phyloP scores from a whole-genome alignment of 1,140 invertebrate genomes.

The Periplaneta americana region DNA sequence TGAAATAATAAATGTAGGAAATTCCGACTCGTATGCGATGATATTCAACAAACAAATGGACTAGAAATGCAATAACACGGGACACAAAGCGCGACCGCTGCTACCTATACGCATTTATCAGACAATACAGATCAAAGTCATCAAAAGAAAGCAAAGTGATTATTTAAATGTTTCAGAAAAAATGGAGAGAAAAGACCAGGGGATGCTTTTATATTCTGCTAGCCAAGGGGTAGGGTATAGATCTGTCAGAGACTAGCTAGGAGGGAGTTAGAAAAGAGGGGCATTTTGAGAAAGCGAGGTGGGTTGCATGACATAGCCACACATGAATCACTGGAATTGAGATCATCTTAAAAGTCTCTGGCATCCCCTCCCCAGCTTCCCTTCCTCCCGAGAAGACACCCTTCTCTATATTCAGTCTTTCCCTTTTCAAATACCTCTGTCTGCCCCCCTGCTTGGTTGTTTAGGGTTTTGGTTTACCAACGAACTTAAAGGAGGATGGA shows the following conservation, averaged over 20 bases:
- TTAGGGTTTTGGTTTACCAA: background rate
- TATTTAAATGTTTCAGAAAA: background rate
- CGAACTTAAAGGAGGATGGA: background rate
- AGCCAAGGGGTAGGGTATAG: background rate
- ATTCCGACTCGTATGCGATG: background rate
- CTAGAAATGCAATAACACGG: background rate
- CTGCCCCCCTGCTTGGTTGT: background rate
- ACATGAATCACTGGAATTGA: background rate
- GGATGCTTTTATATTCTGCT: background rate
- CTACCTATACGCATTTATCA: background rate
- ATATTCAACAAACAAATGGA: background rate
- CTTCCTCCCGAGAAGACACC: background rate
- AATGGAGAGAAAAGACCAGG: background rate
- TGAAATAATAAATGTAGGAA: background rate
- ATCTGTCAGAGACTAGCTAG: background rate
- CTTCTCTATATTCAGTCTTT: background rate
- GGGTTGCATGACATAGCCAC: background rate
- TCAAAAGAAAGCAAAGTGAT: background rate
- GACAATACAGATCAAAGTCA: background rate
- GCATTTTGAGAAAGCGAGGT: background rate
- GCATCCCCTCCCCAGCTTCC: background rate
- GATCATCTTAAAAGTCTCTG: no score
- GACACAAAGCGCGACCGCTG: background rate
- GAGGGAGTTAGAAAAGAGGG: background rate
- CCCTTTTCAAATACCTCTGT: background rate